phyloP scores from a whole-genome alignment of 2,113 vertebrate species.

The Microtus richardsoni region DNA sequence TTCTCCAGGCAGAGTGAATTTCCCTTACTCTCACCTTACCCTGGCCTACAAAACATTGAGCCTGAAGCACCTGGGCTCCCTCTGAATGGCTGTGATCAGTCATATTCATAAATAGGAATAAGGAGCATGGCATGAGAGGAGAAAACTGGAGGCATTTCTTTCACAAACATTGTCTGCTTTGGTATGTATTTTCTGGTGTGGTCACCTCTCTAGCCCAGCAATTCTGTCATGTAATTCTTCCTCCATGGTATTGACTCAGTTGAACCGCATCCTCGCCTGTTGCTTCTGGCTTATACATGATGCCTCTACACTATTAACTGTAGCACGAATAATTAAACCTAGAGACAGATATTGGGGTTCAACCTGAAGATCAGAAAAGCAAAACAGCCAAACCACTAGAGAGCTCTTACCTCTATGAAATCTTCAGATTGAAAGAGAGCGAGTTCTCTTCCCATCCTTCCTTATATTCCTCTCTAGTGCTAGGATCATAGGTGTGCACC shows the following conservation, averaged over 20 bases:
- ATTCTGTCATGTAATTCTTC: accelerated
- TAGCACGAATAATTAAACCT: no score
- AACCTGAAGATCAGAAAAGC: no score
- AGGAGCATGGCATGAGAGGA: background rate
- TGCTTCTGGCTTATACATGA: background rate
- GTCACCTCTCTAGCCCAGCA: accelerated
- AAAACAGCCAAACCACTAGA: no score
- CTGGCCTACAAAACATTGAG: background rate
- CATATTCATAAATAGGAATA: background rate
- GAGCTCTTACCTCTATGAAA: no score
- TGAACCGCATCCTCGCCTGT: background rate
- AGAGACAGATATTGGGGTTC: no score
- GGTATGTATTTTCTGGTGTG: background rate
- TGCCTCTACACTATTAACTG: background rate
- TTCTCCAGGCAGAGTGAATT: background rate
- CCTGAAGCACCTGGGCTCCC: background rate
- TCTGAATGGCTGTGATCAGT: background rate
- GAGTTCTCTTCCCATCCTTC: no score
- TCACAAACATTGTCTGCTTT: background rate
- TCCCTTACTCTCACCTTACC: background rate
- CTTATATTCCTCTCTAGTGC: no score
- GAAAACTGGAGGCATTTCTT: background rate
- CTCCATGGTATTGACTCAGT: background rate
- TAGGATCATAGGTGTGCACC: no score
- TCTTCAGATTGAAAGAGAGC: no score